phyloP scores from a whole-genome alignment of 1,140 invertebrate genomes.

The Chrysoperla carnea region DNA sequence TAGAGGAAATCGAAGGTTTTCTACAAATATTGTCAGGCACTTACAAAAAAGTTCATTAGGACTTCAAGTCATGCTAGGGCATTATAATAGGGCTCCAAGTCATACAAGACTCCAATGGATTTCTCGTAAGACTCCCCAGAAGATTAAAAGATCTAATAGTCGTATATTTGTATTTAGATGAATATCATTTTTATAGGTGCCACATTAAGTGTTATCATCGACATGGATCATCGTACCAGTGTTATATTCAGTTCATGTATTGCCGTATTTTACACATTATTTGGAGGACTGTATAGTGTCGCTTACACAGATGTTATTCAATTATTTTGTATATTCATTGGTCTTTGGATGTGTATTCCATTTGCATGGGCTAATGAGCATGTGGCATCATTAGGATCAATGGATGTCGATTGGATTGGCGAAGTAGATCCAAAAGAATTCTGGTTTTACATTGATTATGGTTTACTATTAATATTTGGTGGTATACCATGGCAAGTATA shows the following conservation, averaged over 20 bases:
- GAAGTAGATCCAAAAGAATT: slow-evolving; percentile 49
- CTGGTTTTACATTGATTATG: slow-evolving; percentile 80
- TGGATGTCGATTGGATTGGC: slow-evolving; percentile 85
- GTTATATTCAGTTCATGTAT: slow-evolving; percentile 92
- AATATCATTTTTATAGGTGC: slow-evolving; percentile 41
- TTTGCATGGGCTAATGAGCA: slow-evolving; percentile 80
- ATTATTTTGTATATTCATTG: slow-evolving; percentile 95
- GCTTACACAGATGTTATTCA: slow-evolving; percentile 99
- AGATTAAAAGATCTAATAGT: no score
- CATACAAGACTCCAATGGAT: no score
- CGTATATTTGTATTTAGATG: no score
- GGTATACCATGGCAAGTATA: slow-evolving; percentile 99
- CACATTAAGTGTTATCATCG: slow-evolving; percentile 89
- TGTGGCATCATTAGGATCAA: slow-evolving; percentile 56
- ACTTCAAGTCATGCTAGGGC: no score
- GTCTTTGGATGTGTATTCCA: slow-evolving; percentile 95
- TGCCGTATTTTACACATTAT: slow-evolving; percentile 92
- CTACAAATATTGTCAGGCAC: no score
- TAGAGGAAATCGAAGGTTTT: no score
- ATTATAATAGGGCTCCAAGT: no score
- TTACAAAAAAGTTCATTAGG: no score
- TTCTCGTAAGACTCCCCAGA: no score
- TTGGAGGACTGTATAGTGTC: slow-evolving; percentile 94
- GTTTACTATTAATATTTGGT: slow-evolving; percentile 82
- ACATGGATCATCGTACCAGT: slow-evolving; percentile 81